phyloP scores from a whole-genome alignment of 1,140 invertebrate genomes.

The Caenorhabditis tropicalis region DNA sequence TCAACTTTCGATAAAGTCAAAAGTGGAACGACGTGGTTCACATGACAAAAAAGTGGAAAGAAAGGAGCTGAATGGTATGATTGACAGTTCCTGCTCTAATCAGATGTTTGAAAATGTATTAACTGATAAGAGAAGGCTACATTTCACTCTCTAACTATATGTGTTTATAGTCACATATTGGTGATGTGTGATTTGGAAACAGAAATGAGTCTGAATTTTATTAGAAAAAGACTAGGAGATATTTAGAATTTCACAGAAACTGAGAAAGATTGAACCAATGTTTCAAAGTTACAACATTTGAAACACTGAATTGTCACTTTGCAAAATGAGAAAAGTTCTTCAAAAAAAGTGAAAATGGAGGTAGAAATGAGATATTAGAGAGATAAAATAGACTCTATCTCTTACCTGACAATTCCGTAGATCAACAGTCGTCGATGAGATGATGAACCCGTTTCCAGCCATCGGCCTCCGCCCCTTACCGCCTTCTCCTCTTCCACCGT shows the following conservation, averaged over 20 bases:
- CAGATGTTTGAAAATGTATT: background rate
- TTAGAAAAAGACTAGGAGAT: no score
- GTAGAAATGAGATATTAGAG: background rate
- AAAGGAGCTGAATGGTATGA: conserved; percentile 1
- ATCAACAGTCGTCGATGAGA: background rate
- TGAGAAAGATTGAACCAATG: no score
- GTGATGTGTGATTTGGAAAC: background rate
- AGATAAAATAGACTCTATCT: background rate
- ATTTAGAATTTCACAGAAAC: background rate
- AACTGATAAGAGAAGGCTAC: background rate
- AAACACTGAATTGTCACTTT: background rate
- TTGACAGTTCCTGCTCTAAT: background rate
- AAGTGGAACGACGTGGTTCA: background rate
- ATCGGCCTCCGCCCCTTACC: background rate
- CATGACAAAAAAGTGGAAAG: background rate
- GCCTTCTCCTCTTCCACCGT: background rate
- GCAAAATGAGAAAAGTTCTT: background rate
- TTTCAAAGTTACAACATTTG: background rate
- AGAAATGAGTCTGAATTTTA: no score
- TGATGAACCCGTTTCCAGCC: conserved; percentile 27
- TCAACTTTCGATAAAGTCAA: no score
- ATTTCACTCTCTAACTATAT: background rate
- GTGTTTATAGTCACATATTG: background rate
- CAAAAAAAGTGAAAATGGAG: background rate
- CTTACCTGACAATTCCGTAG: conserved; percentile 33